These are phyloP conservation scores for Adelges cooleyi DNA, from an alignment of 1,140 invertebrate genomes.

Conservation along the genomic window DNA sequence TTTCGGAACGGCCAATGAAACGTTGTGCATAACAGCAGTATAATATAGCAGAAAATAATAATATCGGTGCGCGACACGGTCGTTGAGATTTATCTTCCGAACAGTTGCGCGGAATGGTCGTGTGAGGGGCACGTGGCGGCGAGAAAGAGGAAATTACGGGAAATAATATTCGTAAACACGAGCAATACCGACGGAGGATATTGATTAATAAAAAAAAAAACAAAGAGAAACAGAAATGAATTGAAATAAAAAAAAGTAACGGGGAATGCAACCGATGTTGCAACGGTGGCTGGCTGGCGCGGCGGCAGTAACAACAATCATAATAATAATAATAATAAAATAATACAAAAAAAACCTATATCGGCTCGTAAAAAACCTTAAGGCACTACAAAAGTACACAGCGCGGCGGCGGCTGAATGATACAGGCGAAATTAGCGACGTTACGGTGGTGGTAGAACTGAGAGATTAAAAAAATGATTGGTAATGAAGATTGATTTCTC, in stretches of 20 bases:
- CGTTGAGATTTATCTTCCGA: conserved; percentile 23
- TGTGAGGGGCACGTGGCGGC: background rate
- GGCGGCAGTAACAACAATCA: too few relatives aligned
- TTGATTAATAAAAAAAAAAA: conserved; percentile 18
- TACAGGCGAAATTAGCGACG: too few relatives aligned
- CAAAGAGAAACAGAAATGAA: background rate
- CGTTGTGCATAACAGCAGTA: conserved; percentile 14
- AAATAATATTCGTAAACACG: conserved; percentile 26
- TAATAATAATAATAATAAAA: too few relatives aligned
- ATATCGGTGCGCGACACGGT: background rate
- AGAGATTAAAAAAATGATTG: too few relatives aligned
- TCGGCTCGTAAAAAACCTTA: background rate
- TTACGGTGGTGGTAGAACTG: too few relatives aligned
- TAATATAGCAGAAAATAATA: conserved; percentile 13
- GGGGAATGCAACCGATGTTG: background rate
- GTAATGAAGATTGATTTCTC: conserved; percentile 15
- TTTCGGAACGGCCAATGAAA: conserved; percentile 17
- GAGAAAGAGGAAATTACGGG: background rate
- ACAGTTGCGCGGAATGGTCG: conserved; percentile 26
- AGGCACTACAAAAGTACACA: too few relatives aligned
- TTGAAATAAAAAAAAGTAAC: background rate
- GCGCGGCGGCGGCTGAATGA: background rate
- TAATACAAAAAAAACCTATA: background rate
- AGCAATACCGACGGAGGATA: conserved; percentile 10
- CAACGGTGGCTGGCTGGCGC: background rate